phyloP scores from a whole-genome alignment of 2,797 vertebrate species.

The Danio aesculapii region DNA sequence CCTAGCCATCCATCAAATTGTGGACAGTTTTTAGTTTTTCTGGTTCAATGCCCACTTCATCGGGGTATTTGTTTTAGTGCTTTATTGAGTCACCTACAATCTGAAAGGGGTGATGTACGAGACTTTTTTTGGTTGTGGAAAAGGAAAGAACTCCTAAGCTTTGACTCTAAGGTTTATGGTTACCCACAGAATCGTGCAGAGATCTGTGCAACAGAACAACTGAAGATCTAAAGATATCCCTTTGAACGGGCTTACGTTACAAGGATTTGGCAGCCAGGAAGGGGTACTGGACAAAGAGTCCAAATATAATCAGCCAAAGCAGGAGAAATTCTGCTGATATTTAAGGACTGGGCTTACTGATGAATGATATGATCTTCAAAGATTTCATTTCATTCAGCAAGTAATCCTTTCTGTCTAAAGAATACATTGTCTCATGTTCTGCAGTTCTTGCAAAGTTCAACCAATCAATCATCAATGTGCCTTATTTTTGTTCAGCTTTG shows the following conservation, averaged over 20 bases:
- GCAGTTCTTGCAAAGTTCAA: slow-evolving; percentile 46
- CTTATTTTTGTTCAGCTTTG: slow-evolving; percentile 25
- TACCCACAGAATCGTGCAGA: slow-evolving; percentile 52
- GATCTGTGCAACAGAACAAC: slow-evolving; percentile 57
- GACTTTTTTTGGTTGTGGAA: slow-evolving; percentile 49
- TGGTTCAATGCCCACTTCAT: slow-evolving; percentile 57
- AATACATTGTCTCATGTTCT: slow-evolving; percentile 44
- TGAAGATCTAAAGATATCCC: slow-evolving; percentile 65
- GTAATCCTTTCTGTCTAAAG: slow-evolving; percentile 47
- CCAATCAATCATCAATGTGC: slow-evolving; percentile 52
- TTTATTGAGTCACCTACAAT: slow-evolving; percentile 26
- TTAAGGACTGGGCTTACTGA: slow-evolving; percentile 44
- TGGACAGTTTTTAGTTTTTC: slow-evolving; percentile 59
- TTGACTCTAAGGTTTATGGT: slow-evolving; percentile 52
- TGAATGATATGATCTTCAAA: slow-evolving; percentile 48
- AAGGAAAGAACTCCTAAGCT: slow-evolving; percentile 46
- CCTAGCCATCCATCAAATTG: slow-evolving; percentile 63
- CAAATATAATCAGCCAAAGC: slow-evolving; percentile 57
- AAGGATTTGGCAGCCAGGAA: slow-evolving; percentile 51
- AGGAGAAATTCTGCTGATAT: slow-evolving; percentile 46
- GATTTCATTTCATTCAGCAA: slow-evolving; percentile 59
- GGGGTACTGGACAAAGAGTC: slow-evolving; percentile 53
- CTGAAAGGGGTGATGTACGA: slow-evolving; percentile 43
- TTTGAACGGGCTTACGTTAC: slow-evolving; percentile 54
- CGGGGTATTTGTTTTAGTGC: slow-evolving; percentile 55